Conservation (phyloP, 92 coral and sea anemone genomes). For the Epizoanthus rinbou region DNA sequence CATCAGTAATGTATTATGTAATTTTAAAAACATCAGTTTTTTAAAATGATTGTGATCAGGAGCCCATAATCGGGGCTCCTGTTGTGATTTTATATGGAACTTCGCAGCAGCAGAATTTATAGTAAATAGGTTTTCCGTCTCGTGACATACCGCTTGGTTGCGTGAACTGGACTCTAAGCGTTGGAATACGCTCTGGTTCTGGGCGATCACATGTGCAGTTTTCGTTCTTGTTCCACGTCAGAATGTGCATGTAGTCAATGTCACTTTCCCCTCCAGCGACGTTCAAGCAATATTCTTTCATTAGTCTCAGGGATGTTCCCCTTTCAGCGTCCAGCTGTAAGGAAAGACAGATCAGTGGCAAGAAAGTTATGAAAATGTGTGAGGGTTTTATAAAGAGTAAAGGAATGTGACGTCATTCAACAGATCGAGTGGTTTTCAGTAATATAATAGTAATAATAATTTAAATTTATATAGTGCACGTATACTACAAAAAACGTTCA, state of each 20-base stretch:
- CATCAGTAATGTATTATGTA: background rate
- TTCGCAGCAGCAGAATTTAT: slow-evolving; percentile 29
- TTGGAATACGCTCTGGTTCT: background rate
- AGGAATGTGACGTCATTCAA: background rate
- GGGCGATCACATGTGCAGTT: background rate
- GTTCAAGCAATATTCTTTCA: slow-evolving; percentile 7
- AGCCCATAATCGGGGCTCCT: too few species aligned
- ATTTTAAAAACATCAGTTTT: background rate
- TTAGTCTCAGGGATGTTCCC: background rate
- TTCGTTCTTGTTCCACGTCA: background rate
- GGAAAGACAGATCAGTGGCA: background rate
- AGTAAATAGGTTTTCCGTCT: background rate
- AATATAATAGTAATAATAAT: too few species aligned
- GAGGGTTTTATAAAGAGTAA: too few species aligned
- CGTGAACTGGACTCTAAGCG: slow-evolving; percentile 8
- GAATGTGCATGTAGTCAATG: background rate
- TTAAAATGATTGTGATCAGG: too few species aligned
- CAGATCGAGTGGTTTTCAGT: background rate
- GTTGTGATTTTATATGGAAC: too few species aligned
- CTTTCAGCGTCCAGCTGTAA: slow-evolving; percentile 18
- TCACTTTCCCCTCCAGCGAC: slow-evolving; percentile 4
- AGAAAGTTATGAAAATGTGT: background rate
- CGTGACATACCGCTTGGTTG: background rate
- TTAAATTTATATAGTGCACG: too few species aligned
- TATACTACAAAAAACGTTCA: too few species aligned